These are phyloP conservation scores for Gobiocypris rarus DNA, from an alignment of 2,113 vertebrate species.

Conservation along the genomic window DNA sequence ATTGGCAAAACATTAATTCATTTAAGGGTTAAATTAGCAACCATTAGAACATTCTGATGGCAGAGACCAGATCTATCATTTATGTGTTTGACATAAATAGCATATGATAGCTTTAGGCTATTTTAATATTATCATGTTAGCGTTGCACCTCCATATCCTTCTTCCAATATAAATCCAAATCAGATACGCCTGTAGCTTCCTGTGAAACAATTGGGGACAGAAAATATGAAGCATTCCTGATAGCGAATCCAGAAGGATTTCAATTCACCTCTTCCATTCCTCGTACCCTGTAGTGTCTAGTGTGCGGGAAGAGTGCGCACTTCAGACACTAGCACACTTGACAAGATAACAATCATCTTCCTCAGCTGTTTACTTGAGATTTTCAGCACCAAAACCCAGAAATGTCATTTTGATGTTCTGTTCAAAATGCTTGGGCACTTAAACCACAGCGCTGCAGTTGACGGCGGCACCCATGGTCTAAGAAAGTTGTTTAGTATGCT, in stretches of 20 bases:
- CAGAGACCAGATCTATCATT: not conserved
- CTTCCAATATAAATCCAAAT: not conserved
- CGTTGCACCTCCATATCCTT: not conserved
- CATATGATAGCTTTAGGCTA: not conserved
- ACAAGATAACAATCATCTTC: slow-evolving; percentile 26
- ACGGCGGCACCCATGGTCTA: not conserved
- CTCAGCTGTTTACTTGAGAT: not conserved
- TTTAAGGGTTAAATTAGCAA: not conserved
- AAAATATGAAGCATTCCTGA: not conserved
- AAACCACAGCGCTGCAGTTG: not conserved
- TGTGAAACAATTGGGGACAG: not conserved
- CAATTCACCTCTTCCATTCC: not conserved
- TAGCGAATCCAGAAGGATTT: not conserved
- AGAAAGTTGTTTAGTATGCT: slow-evolving; percentile 3
- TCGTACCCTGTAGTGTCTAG: not conserved
- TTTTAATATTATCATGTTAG: not conserved
- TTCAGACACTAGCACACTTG: slow-evolving; percentile 29
- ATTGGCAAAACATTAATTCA: too few relatives aligned
- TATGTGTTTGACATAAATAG: not conserved
- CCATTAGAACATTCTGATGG: not conserved
- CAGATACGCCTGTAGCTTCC: not conserved
- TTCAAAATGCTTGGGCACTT: not conserved
- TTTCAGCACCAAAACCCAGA: too few relatives aligned
- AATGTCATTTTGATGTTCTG: slow-evolving; percentile 9
- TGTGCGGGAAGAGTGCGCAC: not conserved